Conservation (phyloP, 2,113 vertebrate species). For the Eudyptes chrysolophus region DNA sequence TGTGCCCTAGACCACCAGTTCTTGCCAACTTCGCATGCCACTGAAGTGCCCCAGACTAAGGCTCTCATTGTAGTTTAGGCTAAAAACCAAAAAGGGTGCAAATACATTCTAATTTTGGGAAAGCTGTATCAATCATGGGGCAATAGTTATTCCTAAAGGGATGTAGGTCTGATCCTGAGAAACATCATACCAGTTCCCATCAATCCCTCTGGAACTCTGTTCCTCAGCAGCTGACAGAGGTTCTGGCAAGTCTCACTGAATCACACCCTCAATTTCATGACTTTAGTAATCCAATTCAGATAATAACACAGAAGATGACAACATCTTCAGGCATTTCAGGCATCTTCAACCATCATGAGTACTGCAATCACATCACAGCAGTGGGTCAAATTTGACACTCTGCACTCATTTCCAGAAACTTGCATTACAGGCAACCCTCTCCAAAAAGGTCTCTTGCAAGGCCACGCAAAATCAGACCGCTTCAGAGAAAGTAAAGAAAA, state of each 20-base stretch:
- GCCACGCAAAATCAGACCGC: accelerated
- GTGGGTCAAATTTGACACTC: neutral
- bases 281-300: neutral
- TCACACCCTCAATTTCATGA: neutral
- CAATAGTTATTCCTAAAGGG: neutral
- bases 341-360: neutral
- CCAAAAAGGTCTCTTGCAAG: neutral
- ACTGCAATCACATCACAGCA: neutral
- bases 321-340: neutral
- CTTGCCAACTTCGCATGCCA: neutral
- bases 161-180: neutral
- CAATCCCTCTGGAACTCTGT: neutral
- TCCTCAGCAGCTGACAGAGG: neutral
- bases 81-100: neutral
- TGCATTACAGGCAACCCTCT: accelerated
- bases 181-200: neutral
- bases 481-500: neutral
- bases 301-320: neutral
- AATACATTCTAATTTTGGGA: neutral
- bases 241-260: neutral
- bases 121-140: neutral
- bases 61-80: neutral
- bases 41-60: neutral
- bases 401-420: neutral
- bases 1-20: neutral